phyloP scores from a whole-genome alignment of 2,888 invertebrate genomes.

The Synergus itoensis region DNA sequence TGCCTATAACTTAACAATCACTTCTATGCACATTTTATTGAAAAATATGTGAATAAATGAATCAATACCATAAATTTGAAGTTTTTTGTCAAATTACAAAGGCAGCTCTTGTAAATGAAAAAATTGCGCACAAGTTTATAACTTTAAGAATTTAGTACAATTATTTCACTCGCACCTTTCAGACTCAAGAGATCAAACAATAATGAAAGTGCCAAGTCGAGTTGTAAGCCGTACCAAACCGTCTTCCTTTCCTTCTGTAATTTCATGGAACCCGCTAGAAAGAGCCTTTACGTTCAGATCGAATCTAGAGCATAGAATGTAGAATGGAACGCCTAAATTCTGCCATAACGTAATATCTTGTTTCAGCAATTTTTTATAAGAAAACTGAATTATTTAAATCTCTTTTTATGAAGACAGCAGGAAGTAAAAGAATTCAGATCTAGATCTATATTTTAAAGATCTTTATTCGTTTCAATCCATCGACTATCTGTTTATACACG shows the following conservation, averaged over 20 bases:
- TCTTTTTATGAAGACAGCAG: too few relatives aligned
- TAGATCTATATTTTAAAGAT: too few relatives aligned
- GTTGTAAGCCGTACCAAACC: constrained; percentile 50
- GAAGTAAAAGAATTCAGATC: too few relatives aligned
- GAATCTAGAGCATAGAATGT: constrained; percentile 67
- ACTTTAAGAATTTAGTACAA: constrained; percentile 45
- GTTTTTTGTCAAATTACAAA: not conserved
- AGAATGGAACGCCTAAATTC: constrained; percentile 52
- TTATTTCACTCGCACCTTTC: constrained; percentile 61
- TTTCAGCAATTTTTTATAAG: not conserved
- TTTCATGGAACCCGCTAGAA: constrained; percentile 52
- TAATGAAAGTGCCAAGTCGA: constrained; percentile 74
- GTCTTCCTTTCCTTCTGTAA: constrained; percentile 52
- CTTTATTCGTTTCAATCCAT: too few relatives aligned
- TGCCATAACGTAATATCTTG: constrained; percentile 1
- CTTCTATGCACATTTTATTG: not conserved
- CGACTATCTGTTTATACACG: too few relatives aligned
- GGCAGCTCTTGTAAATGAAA: not conserved
- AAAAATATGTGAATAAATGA: not conserved
- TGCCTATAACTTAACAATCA: not conserved
- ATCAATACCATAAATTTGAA: not conserved
- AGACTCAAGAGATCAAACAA: constrained; percentile 69
- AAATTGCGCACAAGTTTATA: not conserved
- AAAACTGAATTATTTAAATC: too few relatives aligned
- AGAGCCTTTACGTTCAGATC: constrained; percentile 51